Conservation (phyloP, 2,888 invertebrate species). For the Callosobruchus maculatus region DNA sequence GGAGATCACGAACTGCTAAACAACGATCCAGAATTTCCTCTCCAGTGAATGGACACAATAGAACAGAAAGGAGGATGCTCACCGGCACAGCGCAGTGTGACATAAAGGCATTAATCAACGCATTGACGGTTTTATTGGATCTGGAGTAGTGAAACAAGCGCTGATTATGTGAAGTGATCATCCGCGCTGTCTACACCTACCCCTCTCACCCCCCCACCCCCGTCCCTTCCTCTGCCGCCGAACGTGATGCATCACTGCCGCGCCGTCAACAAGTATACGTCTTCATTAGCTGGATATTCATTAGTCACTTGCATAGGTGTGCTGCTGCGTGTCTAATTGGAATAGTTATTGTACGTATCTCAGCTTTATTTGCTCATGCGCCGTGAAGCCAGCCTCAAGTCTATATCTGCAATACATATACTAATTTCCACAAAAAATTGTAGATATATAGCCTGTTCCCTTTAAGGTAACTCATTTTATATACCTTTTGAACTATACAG, state of each 20-base stretch:
- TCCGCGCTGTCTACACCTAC: neutral
- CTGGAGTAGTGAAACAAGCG: neutral
- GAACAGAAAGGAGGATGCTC: neutral
- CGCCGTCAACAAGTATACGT: neutral
- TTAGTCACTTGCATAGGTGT: neutral
- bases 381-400: too few species aligned
- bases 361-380: neutral
- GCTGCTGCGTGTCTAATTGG: neutral
- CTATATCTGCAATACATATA: too few species aligned
- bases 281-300: neutral
- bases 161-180: conserved; percentile 4
- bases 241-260: neutral
- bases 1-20: too few species aligned
- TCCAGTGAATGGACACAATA: neutral
- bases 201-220: neutral
- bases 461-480: too few species aligned
- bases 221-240: neutral
- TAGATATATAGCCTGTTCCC: too few species aligned
- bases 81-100: conserved; percentile 3
- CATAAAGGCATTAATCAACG: conserved; percentile 16
- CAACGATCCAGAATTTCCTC: too few species aligned
- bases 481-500: too few species aligned
- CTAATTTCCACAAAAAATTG: too few species aligned
- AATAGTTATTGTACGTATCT: neutral
- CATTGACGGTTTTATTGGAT: conserved; percentile 19